phyloP scores from a whole-genome alignment of 2,113 vertebrate species.

The Cranoglanis bouderius region DNA sequence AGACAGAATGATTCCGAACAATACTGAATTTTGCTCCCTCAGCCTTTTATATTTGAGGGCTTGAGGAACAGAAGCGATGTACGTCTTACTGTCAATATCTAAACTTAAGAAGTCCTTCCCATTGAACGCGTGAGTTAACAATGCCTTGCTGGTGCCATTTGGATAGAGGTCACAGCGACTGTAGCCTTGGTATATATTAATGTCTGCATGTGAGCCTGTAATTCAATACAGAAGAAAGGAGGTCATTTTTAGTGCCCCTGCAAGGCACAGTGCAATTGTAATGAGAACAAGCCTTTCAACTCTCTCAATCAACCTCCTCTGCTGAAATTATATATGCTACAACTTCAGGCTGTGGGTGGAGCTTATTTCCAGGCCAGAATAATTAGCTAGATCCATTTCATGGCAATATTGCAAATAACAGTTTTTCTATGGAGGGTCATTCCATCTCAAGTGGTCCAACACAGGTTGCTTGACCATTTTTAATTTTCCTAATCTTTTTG shows the following conservation, averaged over 20 bases:
- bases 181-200: slow-evolving; percentile 18
- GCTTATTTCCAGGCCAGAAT: not conserved
- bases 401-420: not conserved
- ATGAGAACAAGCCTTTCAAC: not conserved
- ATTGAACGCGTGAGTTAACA: slow-evolving; percentile 7
- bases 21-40: not conserved
- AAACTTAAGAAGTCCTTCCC: slow-evolving; percentile 27
- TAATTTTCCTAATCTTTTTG: no score
- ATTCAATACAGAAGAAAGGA: not conserved
- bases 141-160: not conserved
- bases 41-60: not conserved
- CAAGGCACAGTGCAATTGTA: not conserved
- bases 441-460: no score
- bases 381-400: not conserved
- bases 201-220: not conserved
- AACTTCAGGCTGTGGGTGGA: not conserved
- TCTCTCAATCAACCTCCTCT: not conserved
- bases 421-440: not conserved
- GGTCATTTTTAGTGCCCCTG: not conserved
- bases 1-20: not conserved
- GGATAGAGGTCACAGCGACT: slow-evolving; percentile 22
- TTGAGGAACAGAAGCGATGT: slow-evolving; percentile 7
- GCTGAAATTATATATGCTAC: not conserved
- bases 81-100: not conserved
- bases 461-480: no score